Evolutionary conservation across 2,797 vertebrate genomes (phyloP), one percentile per base, ranked within the genome.

Genomic region (Pelodytes ibericus): DNA sequence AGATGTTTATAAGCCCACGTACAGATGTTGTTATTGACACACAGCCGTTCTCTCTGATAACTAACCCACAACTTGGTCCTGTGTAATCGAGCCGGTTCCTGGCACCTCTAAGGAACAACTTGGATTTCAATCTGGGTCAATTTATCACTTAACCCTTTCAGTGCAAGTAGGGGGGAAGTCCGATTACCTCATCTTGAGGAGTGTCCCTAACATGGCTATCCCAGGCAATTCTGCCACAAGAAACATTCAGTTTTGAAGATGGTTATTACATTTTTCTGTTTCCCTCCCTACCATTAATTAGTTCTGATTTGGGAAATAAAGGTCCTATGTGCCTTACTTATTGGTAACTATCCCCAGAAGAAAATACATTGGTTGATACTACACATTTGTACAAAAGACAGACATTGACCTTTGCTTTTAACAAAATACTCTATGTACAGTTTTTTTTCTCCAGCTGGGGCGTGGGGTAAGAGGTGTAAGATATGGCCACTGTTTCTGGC

Each of bases 21-120:
- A 72, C 70, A 79, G 76, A 73, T 73, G 70, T 77, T 77, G 44
- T 69, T 69, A 47, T 77, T 77, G 59, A 71, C 75, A 51, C 68
- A 15, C 68, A 68, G 53, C 25, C 16, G 71, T 41, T 68, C 41
- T 44, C 59, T 59, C 31, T 20, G 27, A 65, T 72, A 67, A 30
- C 29, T 58, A 64, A 62, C 53, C 62, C 29, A 20, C 31, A 64
- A 24, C 15, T 25, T 16, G 62, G 36, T 57, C 68, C 63, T 77
- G 27, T 39, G 75, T 41, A 51, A 44, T n/a, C 13, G 56, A 39
- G 62, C 11, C 44, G 33, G 71, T 61, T 30, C 25, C 15, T 30
- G 49, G 60, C 31, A 20, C 16, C n/a, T 60, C 53, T 47, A 41
- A 39, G 8, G 10, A 69, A 27, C 64, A 60, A 8, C 7, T 30